Evolutionary conservation across 2,888 invertebrate genomes (phyloP), one percentile per base, ranked within the genome.

Genomic region (Trachelus stipa): DNA sequence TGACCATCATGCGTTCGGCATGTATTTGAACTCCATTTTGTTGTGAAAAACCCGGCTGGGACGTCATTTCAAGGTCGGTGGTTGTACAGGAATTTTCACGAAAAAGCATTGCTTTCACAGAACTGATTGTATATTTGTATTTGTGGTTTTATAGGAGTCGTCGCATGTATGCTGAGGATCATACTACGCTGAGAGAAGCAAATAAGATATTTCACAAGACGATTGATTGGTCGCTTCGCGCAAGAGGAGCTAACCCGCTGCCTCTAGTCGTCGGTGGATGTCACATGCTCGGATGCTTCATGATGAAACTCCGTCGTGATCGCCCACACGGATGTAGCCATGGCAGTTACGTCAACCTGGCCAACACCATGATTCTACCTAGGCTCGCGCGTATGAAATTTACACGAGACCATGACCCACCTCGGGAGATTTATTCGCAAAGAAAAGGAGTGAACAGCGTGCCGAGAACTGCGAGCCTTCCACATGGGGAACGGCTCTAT

Each of bases 351-450:
- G 74, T 74, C 37, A 74, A 34, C n/a, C 35, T 33, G 34, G 35
- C 30, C 74, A 34, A 34, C 35, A 74, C 34, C 35, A 37, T 33
- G 74, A 33, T 31, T 35, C 74, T 71, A 69, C 74, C 68, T 73
- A 83, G 83, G 83, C 82, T 84, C 81, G 81, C 80, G 83, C 81
- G 81, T 81, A 77, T 81, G 79, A 84, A 84, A 83, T 84, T 83
- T 82, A 82, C 83, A 81, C 80, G 78, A 83, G 84, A 82, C 84
- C 84, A 79, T 84, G 84, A 84, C 84, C 84, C 82, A 84, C 82
- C 84, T 84, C 79, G 81, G 12, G 68, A 77, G 71, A 56, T 56
- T 56, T 56, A 56, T 56, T 56, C 56, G 56, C 56, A 56, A 56
- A 56, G 56, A 56, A 56, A 56, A 56, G 1, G 56, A 56, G 23